A percentile compares a stretch with the other conserved stretches of the same genome.
Conservation (phyloP, 2,888 invertebrate species). For the Rhodophaea formosa region DNA sequence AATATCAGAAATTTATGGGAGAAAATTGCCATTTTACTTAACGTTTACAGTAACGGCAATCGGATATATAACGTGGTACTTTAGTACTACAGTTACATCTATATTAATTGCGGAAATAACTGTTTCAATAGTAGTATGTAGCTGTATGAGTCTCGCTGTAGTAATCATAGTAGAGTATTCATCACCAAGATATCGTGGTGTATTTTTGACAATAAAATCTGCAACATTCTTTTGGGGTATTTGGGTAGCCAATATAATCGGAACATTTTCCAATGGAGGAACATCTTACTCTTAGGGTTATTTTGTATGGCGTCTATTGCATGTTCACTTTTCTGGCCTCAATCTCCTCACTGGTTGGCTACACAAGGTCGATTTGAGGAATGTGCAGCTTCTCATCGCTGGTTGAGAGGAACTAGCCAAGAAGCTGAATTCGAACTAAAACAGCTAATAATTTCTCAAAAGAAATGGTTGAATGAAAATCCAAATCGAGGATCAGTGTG, state of each 20-base stretch:
- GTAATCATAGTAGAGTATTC: constrained; percentile 25
- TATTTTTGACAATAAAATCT: constrained; percentile 28
- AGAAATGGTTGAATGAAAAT: neutral
- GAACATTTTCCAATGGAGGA: constrained; percentile 28
- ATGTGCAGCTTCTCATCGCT: constrained; percentile 37
- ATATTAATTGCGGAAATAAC: neutral
- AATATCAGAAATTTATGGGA: constrained; percentile 26
- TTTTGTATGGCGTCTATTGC: constrained; percentile 24
- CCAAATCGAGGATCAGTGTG: constrained; percentile 4
- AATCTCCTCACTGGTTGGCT: constrained; percentile 35
- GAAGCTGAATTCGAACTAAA: constrained; percentile 42
- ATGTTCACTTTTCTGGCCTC: constrained; percentile 29
- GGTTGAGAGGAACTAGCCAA: constrained; percentile 41
- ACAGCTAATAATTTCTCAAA: constrained; percentile 35
- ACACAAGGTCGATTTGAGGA: constrained; percentile 30
- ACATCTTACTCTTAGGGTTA: constrained; percentile 26
- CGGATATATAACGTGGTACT: neutral
- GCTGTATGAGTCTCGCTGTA: neutral
- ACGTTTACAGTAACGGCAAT: neutral
- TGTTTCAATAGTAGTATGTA: neutral
- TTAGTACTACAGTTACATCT: neutral
- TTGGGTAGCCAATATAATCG: constrained; percentile 30
- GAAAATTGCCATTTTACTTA: constrained; percentile 20
- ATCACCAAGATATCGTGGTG: constrained; percentile 30
- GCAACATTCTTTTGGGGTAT: constrained; percentile 19